Conservation (phyloP, 2,797 vertebrate genomes). For the Tangara arthus region DNA sequence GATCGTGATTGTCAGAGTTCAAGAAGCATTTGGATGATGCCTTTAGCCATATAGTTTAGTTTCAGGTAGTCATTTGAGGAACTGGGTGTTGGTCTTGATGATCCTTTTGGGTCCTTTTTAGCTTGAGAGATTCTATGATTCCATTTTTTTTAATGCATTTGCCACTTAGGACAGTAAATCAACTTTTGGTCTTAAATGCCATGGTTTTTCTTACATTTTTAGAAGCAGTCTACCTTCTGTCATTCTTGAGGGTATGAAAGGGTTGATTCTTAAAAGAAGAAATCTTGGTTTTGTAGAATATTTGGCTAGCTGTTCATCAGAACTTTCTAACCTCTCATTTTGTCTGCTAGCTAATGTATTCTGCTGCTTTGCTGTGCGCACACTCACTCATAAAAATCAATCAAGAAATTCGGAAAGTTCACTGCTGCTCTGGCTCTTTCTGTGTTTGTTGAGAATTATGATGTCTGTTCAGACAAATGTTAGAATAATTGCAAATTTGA, state of each 20-base stretch:
- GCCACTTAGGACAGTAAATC: neutral
- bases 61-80: neutral
- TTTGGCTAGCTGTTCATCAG: neutral
- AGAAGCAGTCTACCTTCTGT: neutral
- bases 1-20: neutral
- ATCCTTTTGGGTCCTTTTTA: neutral
- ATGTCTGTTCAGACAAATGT: neutral
- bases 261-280: neutral
- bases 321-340: neutral
- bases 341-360: neutral
- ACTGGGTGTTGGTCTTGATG: neutral
- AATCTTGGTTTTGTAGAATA: neutral
- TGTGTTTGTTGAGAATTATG: neutral
- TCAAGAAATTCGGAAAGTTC: neutral
- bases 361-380: neutral
- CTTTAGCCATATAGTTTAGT: neutral
- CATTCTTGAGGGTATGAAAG: neutral
- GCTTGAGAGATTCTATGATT: neutral
- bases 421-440: neutral
- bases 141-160: neutral
- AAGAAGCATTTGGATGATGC: neutral
- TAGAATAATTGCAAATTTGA: neutral
- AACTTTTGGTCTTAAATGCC: neutral
- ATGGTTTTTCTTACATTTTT: neutral
- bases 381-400: neutral